Base-by-base conservation (phyloP, 1,140 invertebrate genomes). In the Belonocnema kinseyi region DNA sequence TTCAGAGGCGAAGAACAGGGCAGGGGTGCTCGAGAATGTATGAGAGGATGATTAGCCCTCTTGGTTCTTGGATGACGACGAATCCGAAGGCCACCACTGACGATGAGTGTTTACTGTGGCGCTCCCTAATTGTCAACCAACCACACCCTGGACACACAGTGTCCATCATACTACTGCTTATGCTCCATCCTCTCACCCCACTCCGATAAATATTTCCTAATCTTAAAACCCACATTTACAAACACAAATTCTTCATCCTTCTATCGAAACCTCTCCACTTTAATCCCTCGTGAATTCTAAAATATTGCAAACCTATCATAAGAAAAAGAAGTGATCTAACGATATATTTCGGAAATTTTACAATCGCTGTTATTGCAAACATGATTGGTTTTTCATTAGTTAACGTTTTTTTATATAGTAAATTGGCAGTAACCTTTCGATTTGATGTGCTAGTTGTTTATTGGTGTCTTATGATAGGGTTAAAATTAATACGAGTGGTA, bases 71-170 rank as follows among this genome's bases (percentile, higher is more conserved):
- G 75, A 86, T 77, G 80, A 81, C 71, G 80, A 80, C 71, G 78
- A 82, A 80, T 73, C 77, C 74, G 83, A 80, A 79, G 81, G 78
- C 77, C 79, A 81, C 74, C 77, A 80, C 78, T 84, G 82, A 83
- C 76, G 84, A 77, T 80, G 75, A 81, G 70, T 85, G 87, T 89
- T 89, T 89, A 80, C 78, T 72, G 19, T 80, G 87, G 82, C 89
- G 80, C 88, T 83, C 88, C 88, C 83, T 88, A 87, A 88, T 88
- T 88, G 86, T 88, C 81, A 75, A 84, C 74, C 82, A 76, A 83
- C 83, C 89, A 85, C 89, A 85, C 89, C 89, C 84, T 88, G 72
- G 61, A 58, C 76, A 87, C 80, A 88, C 85, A 87, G 70, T 83
- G 80, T 87, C 82, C 80, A 82, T 85, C 82, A 82, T 83, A 58